Conservation (phyloP, 2,888 invertebrate genomes). For the Leptinotarsa peninsularis region DNA sequence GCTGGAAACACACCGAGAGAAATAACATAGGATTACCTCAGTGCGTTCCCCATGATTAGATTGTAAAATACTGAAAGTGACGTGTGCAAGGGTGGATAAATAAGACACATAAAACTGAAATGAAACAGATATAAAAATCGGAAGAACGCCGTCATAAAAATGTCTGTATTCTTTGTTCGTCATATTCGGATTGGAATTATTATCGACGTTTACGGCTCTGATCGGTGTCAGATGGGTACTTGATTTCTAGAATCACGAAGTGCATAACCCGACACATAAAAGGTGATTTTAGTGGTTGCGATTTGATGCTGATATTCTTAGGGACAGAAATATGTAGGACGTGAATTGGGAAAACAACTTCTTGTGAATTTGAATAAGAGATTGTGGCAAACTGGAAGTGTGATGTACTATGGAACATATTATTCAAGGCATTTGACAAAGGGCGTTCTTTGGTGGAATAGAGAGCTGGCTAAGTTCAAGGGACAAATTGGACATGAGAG, state of each 20-base stretch:
- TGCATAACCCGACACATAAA: slow-evolving; percentile 10
- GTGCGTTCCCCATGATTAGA: slow-evolving; percentile 70
- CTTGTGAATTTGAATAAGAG: no score
- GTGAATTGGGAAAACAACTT: neutral
- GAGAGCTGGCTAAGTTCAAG: no score
- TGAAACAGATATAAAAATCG: slow-evolving; percentile 68
- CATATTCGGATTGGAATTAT: slow-evolving; percentile 33
- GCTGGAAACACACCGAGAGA: slow-evolving; percentile 66
- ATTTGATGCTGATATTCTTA: neutral
- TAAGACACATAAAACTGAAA: slow-evolving; percentile 68
- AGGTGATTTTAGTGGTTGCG: neutral
- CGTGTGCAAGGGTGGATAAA: slow-evolving; percentile 68
- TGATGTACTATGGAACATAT: no score
- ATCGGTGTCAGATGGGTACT: slow-evolving; percentile 23
- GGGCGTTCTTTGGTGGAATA: no score
- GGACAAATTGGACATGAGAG: no score
- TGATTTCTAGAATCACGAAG: neutral
- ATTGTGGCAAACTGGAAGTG: no score
- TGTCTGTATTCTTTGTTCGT: slow-evolving; percentile 50
- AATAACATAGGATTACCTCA: slow-evolving; percentile 68
- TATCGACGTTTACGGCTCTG: slow-evolving; percentile 31
- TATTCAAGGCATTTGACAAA: no score
- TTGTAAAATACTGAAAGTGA: slow-evolving; percentile 70
- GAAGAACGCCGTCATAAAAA: slow-evolving; percentile 65
- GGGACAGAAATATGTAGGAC: neutral